phyloP scores from a whole-genome alignment of 2,888 invertebrate genomes.

The Calameuta filiformis region DNA sequence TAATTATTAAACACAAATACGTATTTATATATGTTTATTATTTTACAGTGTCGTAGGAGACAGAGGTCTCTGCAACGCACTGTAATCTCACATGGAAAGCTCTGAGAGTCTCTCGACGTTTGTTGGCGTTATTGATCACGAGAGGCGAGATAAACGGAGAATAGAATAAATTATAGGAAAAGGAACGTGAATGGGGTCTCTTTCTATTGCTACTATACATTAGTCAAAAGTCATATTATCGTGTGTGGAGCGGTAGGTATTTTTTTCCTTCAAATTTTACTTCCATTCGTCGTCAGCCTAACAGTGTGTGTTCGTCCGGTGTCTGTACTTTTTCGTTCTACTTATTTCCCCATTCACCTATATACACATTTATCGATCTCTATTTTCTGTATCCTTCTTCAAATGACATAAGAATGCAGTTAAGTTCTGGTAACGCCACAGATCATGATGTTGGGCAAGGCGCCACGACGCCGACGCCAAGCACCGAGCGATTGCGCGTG shows the following conservation, averaged over 20 bases:
- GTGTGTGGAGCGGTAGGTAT: conserved; percentile 32
- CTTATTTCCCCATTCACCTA: neutral
- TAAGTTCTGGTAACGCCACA: conserved; percentile 71
- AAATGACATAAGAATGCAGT: neutral
- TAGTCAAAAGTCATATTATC: neutral
- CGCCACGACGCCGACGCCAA: conserved; percentile 92
- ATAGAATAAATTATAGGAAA: neutral
- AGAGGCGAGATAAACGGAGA: conserved; percentile 19
- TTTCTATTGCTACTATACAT: neutral
- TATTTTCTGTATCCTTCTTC: neutral
- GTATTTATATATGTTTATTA: conserved; percentile 10
- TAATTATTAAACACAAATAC: too few species aligned
- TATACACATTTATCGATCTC: neutral
- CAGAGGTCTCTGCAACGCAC: conserved; percentile 59
- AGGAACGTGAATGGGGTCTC: neutral
- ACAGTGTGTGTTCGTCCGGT: neutral
- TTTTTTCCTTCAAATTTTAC: neutral
- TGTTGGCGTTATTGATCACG: conserved; percentile 17
- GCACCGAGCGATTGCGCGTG: conserved; percentile 93
- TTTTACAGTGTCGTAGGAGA: conserved; percentile 60
- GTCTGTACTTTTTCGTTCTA: neutral
- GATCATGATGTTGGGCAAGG: conserved; percentile 97
- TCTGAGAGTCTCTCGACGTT: conserved; percentile 9
- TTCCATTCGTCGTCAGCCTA: neutral
- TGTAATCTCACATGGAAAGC: conserved; percentile 39